phyloP scores from a whole-genome alignment of 2,113 vertebrate species.

The Stigmatopora argus region DNA sequence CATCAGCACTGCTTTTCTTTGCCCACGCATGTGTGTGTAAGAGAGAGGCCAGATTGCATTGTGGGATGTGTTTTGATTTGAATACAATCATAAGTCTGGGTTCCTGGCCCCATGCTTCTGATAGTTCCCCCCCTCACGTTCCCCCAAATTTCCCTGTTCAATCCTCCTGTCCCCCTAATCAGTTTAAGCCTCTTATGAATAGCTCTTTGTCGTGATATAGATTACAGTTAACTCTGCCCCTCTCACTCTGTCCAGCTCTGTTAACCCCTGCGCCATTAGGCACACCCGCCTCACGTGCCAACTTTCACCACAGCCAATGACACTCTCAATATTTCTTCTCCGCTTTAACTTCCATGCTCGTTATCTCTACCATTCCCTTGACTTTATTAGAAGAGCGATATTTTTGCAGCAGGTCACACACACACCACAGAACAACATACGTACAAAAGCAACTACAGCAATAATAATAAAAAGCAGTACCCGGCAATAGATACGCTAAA shows the following conservation, averaged over 20 bases:
- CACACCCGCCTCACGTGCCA: constrained; percentile 39
- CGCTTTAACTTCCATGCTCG: constrained; percentile 9
- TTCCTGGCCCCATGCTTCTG: constrained; percentile 40
- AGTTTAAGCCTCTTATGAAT: constrained; percentile 78
- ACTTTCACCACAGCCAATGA: constrained; percentile 7
- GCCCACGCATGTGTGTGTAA: constrained; percentile 62
- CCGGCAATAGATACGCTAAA: no score
- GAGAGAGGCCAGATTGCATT: constrained; percentile 66
- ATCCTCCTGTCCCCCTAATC: constrained; percentile 70
- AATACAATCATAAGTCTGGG: constrained; percentile 74
- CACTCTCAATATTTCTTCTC: constrained; percentile 7
- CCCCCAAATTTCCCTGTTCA: constrained; percentile 69
- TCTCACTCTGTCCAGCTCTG: constrained; percentile 47
- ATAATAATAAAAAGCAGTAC: no score
- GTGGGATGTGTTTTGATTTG: constrained; percentile 79
- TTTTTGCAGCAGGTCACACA: no score
- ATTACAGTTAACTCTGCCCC: constrained; percentile 74
- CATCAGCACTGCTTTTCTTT: constrained; percentile 65
- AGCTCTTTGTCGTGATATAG: constrained; percentile 75
- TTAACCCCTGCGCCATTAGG: constrained; percentile 43
- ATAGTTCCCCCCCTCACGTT: constrained; percentile 48
- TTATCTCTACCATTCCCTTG: background rate
- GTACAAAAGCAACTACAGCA: no score
- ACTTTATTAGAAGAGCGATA: no score
- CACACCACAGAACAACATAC: no score